These are phyloP conservation scores for Xenops minutus DNA, from an alignment of 2,797 vertebrate species.

Conservation along the genomic window DNA sequence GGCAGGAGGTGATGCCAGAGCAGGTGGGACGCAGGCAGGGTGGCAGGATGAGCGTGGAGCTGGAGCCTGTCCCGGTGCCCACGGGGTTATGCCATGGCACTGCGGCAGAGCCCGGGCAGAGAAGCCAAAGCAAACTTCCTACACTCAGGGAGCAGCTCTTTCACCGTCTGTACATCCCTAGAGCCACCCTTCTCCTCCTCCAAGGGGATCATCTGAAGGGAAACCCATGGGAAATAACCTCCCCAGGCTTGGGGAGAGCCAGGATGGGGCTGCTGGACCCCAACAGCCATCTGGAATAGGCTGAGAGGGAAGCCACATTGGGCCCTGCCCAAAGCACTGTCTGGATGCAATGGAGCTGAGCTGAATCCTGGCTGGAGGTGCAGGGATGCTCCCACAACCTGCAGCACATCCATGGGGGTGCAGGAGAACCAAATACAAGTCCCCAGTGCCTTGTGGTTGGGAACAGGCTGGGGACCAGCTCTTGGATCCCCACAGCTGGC, in stretches of 20 bases:
- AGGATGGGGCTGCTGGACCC: not conserved
- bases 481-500: fast-evolving
- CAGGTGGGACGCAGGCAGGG: not conserved
- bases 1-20: not conserved
- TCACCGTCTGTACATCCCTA: fast-evolving
- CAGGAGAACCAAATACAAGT: not conserved
- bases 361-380: not conserved
- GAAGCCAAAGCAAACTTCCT: not conserved
- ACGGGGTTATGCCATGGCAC: fast-evolving
- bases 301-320: fast-evolving
- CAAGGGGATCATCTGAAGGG: fast-evolving
- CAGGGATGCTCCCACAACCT: not conserved
- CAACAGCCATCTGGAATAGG: fast-evolving
- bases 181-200: not conserved
- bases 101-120: fast-evolving
- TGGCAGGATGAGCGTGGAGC: fast-evolving
- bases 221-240: not conserved
- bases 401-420: fast-evolving
- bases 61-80: not conserved
- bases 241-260: fast-evolving
- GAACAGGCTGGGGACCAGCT: not conserved
- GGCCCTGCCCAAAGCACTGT: fast-evolving
- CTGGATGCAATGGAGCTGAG: fast-evolving
- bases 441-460: fast-evolving
- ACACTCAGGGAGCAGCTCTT: not conserved